These are phyloP conservation scores for Aldrovandia affinis DNA, from an alignment of 2,797 vertebrate species.

Conservation along the genomic window DNA sequence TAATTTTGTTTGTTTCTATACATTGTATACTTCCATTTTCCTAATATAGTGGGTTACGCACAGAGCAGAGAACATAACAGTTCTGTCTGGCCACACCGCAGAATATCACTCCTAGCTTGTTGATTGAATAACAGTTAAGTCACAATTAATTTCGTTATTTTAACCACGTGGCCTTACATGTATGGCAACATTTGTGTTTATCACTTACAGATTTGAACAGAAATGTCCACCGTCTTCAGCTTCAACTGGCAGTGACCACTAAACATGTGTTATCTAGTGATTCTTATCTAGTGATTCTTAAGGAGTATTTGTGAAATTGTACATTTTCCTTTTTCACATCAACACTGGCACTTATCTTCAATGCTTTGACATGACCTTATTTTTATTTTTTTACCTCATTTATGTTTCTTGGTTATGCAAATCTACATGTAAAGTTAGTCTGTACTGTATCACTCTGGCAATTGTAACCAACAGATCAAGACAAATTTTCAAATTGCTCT, in stretches of 20 bases:
- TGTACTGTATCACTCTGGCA: not conserved
- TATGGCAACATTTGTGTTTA: not conserved
- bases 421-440: not conserved
- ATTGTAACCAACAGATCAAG: not conserved
- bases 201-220: not conserved
- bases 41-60: too few relatives aligned
- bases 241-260: not conserved
- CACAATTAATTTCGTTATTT: not conserved
- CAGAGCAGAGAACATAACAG: not conserved
- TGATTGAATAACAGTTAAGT: not conserved
- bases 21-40: not conserved
- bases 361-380: not conserved
- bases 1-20: not conserved
- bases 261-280: not conserved
- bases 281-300: not conserved
- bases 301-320: not conserved
- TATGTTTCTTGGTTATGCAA: not conserved
- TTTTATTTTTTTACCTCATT: constrained; percentile 3
- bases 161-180: constrained; percentile 11
- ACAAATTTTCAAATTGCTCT: too few relatives aligned
- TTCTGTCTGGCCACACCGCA: not conserved
- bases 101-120: not conserved
- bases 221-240: not conserved
- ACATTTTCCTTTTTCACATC: not conserved
- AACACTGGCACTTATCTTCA: not conserved